Evolutionary conservation across 2,797 vertebrate species (phyloP).

Genomic region (Clarias platycephalus): DNA sequence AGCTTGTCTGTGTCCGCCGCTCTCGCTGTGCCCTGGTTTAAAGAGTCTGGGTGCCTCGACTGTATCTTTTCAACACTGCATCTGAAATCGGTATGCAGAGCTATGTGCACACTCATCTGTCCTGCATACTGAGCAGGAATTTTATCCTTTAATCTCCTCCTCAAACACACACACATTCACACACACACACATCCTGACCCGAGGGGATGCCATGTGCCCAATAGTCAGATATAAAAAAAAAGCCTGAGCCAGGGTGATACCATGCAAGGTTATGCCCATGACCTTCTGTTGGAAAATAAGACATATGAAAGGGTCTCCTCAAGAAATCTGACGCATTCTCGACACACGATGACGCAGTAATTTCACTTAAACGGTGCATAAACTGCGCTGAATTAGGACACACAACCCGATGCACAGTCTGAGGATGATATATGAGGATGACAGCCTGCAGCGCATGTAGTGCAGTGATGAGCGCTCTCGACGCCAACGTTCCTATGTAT

Average conservation of each 20-base stretch:
- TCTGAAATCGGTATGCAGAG: constrained; percentile 50
- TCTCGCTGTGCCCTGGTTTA: background rate
- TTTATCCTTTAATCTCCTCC: constrained; percentile 29
- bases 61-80: constrained; percentile 15
- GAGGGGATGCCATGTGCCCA: constrained; percentile 55
- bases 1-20: background rate
- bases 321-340: constrained; percentile 6
- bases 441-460: background rate
- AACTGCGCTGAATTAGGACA: background rate
- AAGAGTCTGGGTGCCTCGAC: background rate
- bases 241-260: background rate
- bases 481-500: no score
- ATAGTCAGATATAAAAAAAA: constrained; percentile 27
- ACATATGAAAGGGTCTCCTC: background rate
- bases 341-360: background rate
- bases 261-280: constrained; percentile 71
- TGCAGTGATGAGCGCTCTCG: background rate
- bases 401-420: background rate
- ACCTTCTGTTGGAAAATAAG: constrained; percentile 49
- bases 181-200: constrained; percentile 54
- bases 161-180: constrained; percentile 26
- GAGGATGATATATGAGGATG: background rate
- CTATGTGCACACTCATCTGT: constrained; percentile 42
- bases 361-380: background rate
- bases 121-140: constrained; percentile 49